Conservation (phyloP, 1,140 invertebrate genomes). For the Trachymyrmex septentrionalis region DNA sequence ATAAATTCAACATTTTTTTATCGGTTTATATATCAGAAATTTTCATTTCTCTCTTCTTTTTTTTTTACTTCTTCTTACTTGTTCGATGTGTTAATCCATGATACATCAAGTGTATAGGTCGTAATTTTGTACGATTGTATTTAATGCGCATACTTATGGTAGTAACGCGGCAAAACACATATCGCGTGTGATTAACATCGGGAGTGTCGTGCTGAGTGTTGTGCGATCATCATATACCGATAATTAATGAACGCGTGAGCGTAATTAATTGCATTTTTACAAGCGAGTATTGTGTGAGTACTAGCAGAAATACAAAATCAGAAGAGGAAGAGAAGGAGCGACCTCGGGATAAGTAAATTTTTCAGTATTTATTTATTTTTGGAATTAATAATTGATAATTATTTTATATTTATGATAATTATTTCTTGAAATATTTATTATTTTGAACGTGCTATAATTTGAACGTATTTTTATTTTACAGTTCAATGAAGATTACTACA, state of each 20-base stretch:
- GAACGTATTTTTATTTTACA: too few species aligned
- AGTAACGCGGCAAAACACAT: neutral
- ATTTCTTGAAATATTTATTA: too few species aligned
- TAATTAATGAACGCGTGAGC: neutral
- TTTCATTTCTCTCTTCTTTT: too few species aligned
- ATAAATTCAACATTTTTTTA: neutral
- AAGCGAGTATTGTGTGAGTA: neutral
- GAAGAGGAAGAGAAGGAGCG: neutral
- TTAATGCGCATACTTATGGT: neutral
- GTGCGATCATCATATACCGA: neutral
- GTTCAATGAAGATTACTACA: too few species aligned
- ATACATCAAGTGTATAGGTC: neutral
- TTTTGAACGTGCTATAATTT: too few species aligned
- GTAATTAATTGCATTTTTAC: neutral
- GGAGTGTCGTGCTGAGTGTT: neutral
- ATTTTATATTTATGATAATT: too few species aligned
- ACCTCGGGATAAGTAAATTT: neutral
- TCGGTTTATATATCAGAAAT: neutral
- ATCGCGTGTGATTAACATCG: neutral
- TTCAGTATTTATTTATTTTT: neutral
- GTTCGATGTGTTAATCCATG: neutral
- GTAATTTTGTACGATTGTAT: neutral
- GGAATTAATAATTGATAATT: too few species aligned
- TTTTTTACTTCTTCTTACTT: neutral
- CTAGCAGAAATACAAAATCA: neutral